Evolutionary conservation across 2,888 invertebrate genomes (phyloP), one percentile per base, ranked within the genome.

Genomic region (Stenchaetothrips biformis): DNA sequence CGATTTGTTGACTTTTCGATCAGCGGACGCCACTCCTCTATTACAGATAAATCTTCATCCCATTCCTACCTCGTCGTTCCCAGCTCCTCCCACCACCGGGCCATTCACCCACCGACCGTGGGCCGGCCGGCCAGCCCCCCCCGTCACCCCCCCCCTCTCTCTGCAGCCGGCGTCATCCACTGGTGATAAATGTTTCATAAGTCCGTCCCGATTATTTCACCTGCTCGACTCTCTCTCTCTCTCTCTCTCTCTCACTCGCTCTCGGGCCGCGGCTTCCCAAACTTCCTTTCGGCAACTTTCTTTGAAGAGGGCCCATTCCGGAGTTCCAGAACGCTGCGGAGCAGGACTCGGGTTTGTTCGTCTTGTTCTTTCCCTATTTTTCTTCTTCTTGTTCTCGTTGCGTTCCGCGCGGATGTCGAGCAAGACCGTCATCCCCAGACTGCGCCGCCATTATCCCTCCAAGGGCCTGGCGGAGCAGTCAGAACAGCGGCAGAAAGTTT

Each of bases 1-100:
- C 67, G 67, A 74, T 74, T 74, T 74, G 67, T 74, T 74, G 67
- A 74, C 67, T 74, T 74, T 74, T 74, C 67, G 67, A 74, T 74
- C 67, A 74, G 67, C 21, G 67, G 11, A 53, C 16, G 53, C 13
- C 53, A 18, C 59, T 8, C 59, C 59, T 16, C 59, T 74, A 74
- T 74, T 74, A 74, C 67, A 74, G 21, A 74, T 74, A 74, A 74
- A 74, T 74, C 67, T 74, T 74, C 67, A 74, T 74, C 67, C 67
- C 67, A 25, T 74, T 74, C 67, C 67, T 74, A 74, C 8, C 67
- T 74, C 25, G 67, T 74, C 67, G 67, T 25, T 21, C 21, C 9
- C 67, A 21, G 7, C 67, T 74, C 67, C 67, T 74, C 67, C 67
- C 25, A 13, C 53, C 18, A 37, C 37, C n/a, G 18, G 2, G 13